Percentiles rank a stretch among this genome's conserved stretches.
Evolutionary conservation across 1,140 invertebrate genomes (phyloP).

Genomic region (Drosophila littoralis): DNA sequence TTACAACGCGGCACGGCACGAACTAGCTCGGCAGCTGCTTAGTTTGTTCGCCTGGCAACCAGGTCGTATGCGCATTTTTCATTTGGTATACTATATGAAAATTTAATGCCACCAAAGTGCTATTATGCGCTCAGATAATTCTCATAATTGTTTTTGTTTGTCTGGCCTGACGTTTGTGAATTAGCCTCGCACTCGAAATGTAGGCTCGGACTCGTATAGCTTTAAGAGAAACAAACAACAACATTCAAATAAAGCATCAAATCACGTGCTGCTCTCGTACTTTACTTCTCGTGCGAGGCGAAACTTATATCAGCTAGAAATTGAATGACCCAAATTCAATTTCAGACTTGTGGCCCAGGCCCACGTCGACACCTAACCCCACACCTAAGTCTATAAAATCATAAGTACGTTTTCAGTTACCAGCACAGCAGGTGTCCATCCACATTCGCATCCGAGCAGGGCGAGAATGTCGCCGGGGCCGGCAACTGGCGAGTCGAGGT

Average conservation of each 20-base stretch:
- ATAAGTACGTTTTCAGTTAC: constrained; percentile 82
- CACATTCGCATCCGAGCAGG: constrained; percentile 10
- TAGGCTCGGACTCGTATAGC: background rate
- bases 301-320: constrained; percentile 37
- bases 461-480: constrained; percentile 10
- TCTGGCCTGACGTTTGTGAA: constrained; percentile 14
- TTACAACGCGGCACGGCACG: constrained; percentile 71
- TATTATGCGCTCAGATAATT: constrained; percentile 54
- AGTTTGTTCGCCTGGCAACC: constrained; percentile 17
- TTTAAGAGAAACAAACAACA: background rate
- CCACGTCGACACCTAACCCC: constrained; percentile 1
- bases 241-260: constrained; percentile 5
- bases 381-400: constrained; percentile 29
- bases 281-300: constrained; percentile 26
- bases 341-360: constrained; percentile 48
- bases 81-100: constrained; percentile 68
- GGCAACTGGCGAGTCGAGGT: constrained; percentile 32
- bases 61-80: constrained; percentile 59
- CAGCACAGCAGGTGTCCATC: constrained; percentile 69
- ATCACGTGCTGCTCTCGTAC: constrained; percentile 42
- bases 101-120: constrained; percentile 68
- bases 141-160: constrained; percentile 53
- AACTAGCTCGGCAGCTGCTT: constrained; percentile 9
- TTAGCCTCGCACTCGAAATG: constrained; percentile 6
- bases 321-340: constrained; percentile 78